Evolutionary conservation across 1,140 invertebrate genomes (phyloP), one percentile per base, ranked within the genome.

Genomic region (Stegodyphus dumicola): DNA sequence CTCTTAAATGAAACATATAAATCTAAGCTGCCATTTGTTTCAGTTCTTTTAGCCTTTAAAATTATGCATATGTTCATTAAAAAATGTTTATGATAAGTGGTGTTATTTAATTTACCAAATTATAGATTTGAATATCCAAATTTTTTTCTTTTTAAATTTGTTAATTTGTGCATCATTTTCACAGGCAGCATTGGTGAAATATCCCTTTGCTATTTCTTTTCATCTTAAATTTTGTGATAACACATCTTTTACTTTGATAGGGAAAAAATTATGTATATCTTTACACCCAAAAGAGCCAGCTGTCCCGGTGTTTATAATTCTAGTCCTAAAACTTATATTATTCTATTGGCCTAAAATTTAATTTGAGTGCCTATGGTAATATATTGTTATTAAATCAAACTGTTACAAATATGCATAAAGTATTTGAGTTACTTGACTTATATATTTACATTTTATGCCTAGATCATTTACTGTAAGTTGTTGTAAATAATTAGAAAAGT

Each of bases 301-400:
- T 5, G 18, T 49, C 51, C 66, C 66, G 52, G 66, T 78, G 77
- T 78, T 11, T 52, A 66, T 17, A 60, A 69, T 69, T 78, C 65
- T 78, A 78, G 64, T 69, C 66, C 69, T 33, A 51, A 51, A 10
- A 60, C 56, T 1, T 60, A 15, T 48, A 15, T 6, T 60, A 60
- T 60, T 33, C 52, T 56, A 48, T 49, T 77, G 33, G 13, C 48
- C 60, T 1, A 10, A 7, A 52, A 33, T 75, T 49, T 65, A 49
- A 51, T 77, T 64, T 15, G 33, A 65, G 75, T 65, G 75, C 60
- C 75, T 65, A 13, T 77, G 15, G 48, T 66, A 15, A 10, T 60
- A 10, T 60, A 60, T 60, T 60, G 9, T 60, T 9, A 10, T 60
- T 60, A 15, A 60, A 10, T 60, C 56, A 15, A 60, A 60, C 33